phyloP scores from a whole-genome alignment of 1,140 invertebrate species.

The Rhagoletis zephyria region DNA sequence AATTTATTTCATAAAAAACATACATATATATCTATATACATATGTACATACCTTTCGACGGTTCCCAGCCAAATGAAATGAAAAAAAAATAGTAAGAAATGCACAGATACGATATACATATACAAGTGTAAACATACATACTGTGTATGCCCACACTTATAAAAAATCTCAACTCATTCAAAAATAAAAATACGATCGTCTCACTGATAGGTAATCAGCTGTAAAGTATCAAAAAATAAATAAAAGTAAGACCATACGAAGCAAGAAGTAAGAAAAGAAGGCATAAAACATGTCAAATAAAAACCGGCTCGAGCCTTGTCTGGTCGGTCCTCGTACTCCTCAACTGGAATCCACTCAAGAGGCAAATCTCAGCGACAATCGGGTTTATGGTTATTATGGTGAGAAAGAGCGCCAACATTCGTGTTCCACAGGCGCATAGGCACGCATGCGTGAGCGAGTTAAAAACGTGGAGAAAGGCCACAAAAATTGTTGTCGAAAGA shows the following conservation, averaged over 20 bases:
- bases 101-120: too few species aligned
- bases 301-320: constrained; percentile 37
- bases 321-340: neutral
- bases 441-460: constrained; percentile 30
- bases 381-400: neutral
- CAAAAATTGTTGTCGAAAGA: constrained; percentile 14
- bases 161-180: constrained; percentile 22
- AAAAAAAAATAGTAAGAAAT: too few species aligned
- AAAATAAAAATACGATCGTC: constrained; percentile 42
- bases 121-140: neutral
- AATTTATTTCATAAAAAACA: neutral
- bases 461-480: neutral
- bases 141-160: neutral
- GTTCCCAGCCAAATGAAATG: neutral
- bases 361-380: neutral
- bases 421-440: neutral
- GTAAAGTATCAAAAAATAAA: constrained; percentile 32
- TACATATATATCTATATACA: too few species aligned
- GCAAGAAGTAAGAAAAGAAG: constrained; percentile 9
- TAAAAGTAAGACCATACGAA: neutral
- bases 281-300: neutral
- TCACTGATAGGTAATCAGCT: constrained; percentile 44
- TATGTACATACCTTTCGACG: neutral
- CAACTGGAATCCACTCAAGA: constrained; percentile 28
- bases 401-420: constrained; percentile 35